Percentiles rank a stretch among this genome's conserved stretches.
Evolutionary conservation across 2,888 invertebrate genomes (phyloP).

Genomic region (Ctena decussata): DNA sequence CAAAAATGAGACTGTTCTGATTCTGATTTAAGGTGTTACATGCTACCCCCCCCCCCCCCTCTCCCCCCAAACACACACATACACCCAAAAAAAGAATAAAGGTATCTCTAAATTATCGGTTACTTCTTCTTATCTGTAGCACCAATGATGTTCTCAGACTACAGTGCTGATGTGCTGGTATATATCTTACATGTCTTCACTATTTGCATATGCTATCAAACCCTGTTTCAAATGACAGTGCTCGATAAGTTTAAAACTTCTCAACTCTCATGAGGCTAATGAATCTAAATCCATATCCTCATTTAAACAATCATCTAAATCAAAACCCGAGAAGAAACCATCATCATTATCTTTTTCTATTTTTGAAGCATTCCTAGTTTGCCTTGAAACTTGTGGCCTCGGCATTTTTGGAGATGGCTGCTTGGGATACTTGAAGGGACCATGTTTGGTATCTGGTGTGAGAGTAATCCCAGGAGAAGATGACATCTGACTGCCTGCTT

Average conservation of each 20-base stretch:
- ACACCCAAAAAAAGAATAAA: too few species aligned
- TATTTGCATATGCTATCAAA: too few species aligned
- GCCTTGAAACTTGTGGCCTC: neutral
- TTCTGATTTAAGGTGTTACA: too few species aligned
- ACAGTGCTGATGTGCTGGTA: too few species aligned
- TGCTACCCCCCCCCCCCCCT: too few species aligned
- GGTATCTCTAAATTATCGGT: too few species aligned
- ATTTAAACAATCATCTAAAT: conserved; percentile 30
- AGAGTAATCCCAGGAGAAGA: conserved; percentile 50
- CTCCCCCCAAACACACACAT: too few species aligned
- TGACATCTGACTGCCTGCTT: conserved; percentile 48
- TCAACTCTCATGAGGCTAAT: neutral
- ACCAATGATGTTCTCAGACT: too few species aligned
- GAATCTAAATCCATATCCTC: conserved; percentile 38
- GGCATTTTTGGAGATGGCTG: neutral
- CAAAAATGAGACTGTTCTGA: too few species aligned
- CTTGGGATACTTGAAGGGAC: conserved; percentile 49
- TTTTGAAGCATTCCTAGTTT: conserved; percentile 1
- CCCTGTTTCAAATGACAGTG: too few species aligned
- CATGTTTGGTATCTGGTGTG: conserved; percentile 42
- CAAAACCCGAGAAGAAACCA: conserved; percentile 62
- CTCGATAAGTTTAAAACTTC: neutral
- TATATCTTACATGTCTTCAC: too few species aligned
- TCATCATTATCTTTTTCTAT: conserved; percentile 53
- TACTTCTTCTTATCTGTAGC: too few species aligned